Percentiles rank a stretch among this genome's conserved stretches.
Evolutionary conservation across 2,113 vertebrate species (phyloP).

Genomic region (Heterotis niloticus): DNA sequence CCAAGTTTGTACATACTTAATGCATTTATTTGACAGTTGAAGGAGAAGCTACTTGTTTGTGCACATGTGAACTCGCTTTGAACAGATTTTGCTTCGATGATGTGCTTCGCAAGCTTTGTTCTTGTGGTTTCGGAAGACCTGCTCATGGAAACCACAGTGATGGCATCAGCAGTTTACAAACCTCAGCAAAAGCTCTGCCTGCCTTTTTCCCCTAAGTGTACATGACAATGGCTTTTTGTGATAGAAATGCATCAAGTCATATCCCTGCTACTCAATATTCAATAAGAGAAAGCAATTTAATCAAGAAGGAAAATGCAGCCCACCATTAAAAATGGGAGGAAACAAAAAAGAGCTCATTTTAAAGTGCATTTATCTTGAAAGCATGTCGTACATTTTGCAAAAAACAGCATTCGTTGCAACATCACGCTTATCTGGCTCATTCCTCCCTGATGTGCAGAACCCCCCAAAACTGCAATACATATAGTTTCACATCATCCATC

Average conservation of each 20-base stretch:
- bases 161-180: background rate
- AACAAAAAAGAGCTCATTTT: too few relatives aligned
- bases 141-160: background rate
- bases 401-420: too few relatives aligned
- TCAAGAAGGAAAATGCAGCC: background rate
- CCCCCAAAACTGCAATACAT: background rate
- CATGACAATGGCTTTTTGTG: background rate
- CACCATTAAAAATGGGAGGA: background rate
- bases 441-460: background rate
- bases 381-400: too few relatives aligned
- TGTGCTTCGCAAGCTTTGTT: background rate
- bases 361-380: too few relatives aligned
- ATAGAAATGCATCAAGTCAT: background rate
- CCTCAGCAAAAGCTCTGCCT: background rate
- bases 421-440: background rate
- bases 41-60: too few relatives aligned
- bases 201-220: too few relatives aligned
- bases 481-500: too few relatives aligned
- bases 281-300: background rate
- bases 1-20: too few relatives aligned
- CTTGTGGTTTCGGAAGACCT: slow-evolving; percentile 12
- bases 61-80: too few relatives aligned
- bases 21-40: too few relatives aligned
- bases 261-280: background rate
- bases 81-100: too few relatives aligned